Percentiles rank a stretch among this genome's conserved stretches.
Evolutionary conservation across 2,797 vertebrate species (phyloP).

Genomic region (Takifugu rubripes): DNA sequence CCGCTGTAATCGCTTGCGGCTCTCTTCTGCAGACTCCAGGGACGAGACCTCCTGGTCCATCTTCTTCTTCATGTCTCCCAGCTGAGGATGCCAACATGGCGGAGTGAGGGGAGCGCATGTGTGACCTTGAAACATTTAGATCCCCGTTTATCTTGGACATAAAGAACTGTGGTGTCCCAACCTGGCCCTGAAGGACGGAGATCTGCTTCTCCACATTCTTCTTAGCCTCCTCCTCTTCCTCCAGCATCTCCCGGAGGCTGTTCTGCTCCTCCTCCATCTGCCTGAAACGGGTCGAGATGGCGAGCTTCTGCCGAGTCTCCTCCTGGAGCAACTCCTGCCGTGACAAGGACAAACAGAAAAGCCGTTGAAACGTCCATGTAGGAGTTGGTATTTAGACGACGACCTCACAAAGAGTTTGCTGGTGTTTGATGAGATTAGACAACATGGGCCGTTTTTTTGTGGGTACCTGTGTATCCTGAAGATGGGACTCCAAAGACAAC

Average conservation of each 20-base stretch:
- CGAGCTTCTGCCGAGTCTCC: constrained; percentile 92
- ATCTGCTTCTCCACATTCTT: constrained; percentile 89
- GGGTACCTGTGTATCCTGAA: constrained; percentile 90
- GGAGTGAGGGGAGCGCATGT: too few relatives aligned
- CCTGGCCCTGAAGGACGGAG: constrained; percentile 85
- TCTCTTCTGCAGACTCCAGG: constrained; percentile 85
- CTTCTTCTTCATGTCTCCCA: constrained; percentile 89
- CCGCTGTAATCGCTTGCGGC: constrained; percentile 85
- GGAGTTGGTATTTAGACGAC: background rate
- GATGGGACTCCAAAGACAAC: constrained; percentile 85
- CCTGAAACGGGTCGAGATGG: constrained; percentile 84
- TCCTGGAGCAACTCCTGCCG: constrained; percentile 88
- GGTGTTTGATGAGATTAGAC: too few relatives aligned
- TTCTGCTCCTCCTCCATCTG: constrained; percentile 92
- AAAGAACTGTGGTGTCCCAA: constrained; percentile 38
- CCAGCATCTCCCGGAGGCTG: constrained; percentile 84
- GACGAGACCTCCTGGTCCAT: constrained; percentile 81
- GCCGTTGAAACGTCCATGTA: background rate
- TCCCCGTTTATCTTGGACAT: too few relatives aligned
- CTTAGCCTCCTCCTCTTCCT: constrained; percentile 93
- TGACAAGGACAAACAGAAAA: background rate
- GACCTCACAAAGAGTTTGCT: too few relatives aligned
- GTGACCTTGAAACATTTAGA: too few relatives aligned
- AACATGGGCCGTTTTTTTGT: too few relatives aligned
- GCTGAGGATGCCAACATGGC: constrained; percentile 56